Evolutionary conservation across 2,113 vertebrate genomes (phyloP), one percentile per base, ranked within the genome.

Genomic region (Capreolus pygargus): DNA sequence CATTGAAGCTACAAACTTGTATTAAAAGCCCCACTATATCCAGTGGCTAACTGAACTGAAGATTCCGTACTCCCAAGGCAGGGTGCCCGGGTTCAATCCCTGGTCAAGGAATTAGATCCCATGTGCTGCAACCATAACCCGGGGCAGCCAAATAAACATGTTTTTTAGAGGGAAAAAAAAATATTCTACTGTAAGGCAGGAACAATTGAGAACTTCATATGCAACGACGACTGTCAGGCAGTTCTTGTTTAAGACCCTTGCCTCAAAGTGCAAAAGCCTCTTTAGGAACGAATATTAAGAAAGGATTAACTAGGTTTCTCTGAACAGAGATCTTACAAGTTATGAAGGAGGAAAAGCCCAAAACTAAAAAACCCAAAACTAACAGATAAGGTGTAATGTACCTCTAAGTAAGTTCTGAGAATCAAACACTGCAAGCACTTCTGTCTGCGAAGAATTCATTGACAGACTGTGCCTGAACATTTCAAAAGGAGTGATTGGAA

Each of bases 401-500:
- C 28, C 79, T 90, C 11, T 86, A 64, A 88, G 13, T 19, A 27
- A 76, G 52, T 85, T 91, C 43, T 54, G 27, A 93, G 6, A 58
- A 50, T 55, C 11, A 7, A 58, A 21, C 78, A 60, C 85, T 61
- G 33, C 16, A 30, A 91, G 81, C 36, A 28, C 28, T 87, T 95
- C 64, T 50, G 33, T 13, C 27, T 82, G 21, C 17, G 21, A 91
- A 91, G 17, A 55, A 64, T 88, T 97, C 89, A 13, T 81, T 90
- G 54, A 87, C 82, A 82, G 30, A 70, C 23, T 74, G 45, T 11
- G 28, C 19, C 67, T 85, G 30, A 39, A 52, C 60, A 19, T 58
- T 94, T 94, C 94, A 89, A 88, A 92, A 21, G n/a, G 19, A 92
- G 78, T 91, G 45, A 91, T 83, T 47, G 45, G 33, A 96, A 94